Evolutionary conservation across 2,113 vertebrate genomes (phyloP), one percentile per base, ranked within the genome.

Genomic region (Grus americana): DNA sequence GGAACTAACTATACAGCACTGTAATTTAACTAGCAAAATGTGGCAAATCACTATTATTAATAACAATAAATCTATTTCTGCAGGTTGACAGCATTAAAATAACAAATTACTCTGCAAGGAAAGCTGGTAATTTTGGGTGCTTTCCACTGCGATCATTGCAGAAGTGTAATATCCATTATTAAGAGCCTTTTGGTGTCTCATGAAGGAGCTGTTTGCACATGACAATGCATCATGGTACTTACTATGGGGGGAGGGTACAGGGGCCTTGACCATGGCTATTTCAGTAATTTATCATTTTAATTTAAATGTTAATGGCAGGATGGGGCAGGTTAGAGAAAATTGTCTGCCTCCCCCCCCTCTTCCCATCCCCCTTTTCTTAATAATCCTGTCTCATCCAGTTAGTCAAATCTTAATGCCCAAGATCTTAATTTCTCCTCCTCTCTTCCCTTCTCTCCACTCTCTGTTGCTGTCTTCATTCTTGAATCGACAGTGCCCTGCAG

Each of bases 11-110:
- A 97, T 95, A 91, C 97, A 95, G 96, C 96, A 96, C 97, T 97
- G 98, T 97, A 97, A 96, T 95, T 97, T 97, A 98, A 97, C 97
- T 95, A 97, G 97, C 95, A 96, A 97, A 97, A 97, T 95, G 96
- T 96, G 96, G 96, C 97, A 97, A 97, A 98, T 98, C 97, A 97
- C 96, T 98, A 30, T 97, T 97, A 97, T 97, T 97, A 97, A 97
- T 97, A 96, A 97, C 92, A 97, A 98, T 95, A 96, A 98, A 96
- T 97, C 97, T 97, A 96, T 96, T 96, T 96, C 94, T 94, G 95
- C 96, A 95, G 97, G 97, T 97, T 96, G 97, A 96, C 97, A 97
- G 97, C 96, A 94, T 96, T 97, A 97, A 94, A 97, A 97, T 96
- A 96, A 97, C 96, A 96, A 97, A 97, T 97, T 97, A 97, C 96